Evolutionary conservation across 1,140 invertebrate species (phyloP).

Genomic region (Marisa cornuarietis): DNA sequence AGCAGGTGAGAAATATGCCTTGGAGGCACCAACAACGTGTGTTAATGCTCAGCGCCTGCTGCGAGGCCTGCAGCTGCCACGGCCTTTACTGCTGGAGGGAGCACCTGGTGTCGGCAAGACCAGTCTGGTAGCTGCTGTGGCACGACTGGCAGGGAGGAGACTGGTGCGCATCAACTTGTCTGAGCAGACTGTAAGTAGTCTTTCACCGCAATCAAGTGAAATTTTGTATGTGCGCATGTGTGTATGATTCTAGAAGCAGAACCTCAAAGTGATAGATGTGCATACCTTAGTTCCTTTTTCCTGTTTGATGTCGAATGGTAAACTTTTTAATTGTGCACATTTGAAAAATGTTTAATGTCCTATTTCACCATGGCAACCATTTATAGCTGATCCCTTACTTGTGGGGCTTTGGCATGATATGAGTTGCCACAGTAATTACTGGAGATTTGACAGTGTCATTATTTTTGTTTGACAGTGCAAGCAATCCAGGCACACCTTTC

Average conservation of each 20-base stretch:
- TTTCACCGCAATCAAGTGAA: no score
- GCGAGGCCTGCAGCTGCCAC: slow-evolving; percentile 82
- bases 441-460: slow-evolving; percentile 16
- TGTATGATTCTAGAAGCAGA: no score
- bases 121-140: slow-evolving; percentile 90
- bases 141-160: slow-evolving; percentile 80
- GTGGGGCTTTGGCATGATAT: neutral
- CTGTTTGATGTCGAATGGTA: no score
- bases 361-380: neutral
- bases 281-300: no score
- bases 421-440: slow-evolving; percentile 13
- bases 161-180: slow-evolving; percentile 96
- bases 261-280: no score
- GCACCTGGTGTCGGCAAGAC: slow-evolving; percentile 99
- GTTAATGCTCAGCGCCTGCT: slow-evolving; percentile 86
- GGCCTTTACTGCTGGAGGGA: slow-evolving; percentile 95
- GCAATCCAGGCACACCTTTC: slow-evolving; percentile 13
- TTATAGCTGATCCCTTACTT: slow-evolving; percentile 2
- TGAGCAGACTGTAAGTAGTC: slow-evolving; percentile 88
- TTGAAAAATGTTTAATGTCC: no score
- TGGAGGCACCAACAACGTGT: slow-evolving; percentile 82
- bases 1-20: slow-evolving; percentile 44
- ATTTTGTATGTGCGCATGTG: no score
- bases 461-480: slow-evolving; percentile 4
- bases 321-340: no score